These are phyloP conservation scores for Neomonachus schauinslandi DNA, from an alignment of 2,113 vertebrate genomes.

Conservation along the genomic window DNA sequence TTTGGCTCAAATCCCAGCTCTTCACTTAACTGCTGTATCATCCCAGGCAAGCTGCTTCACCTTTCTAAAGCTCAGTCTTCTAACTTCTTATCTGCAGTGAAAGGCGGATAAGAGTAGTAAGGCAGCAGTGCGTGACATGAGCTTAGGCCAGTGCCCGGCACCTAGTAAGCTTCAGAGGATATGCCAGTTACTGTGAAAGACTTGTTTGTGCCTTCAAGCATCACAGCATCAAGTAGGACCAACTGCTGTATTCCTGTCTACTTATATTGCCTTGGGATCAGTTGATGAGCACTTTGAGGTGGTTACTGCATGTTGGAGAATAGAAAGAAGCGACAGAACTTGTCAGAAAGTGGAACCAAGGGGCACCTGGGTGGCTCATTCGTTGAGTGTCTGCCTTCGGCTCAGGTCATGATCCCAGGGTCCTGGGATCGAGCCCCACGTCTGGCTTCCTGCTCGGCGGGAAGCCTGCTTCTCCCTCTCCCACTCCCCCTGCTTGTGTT, in stretches of 20 bases:
- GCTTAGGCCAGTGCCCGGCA: background rate
- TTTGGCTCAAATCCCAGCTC: background rate
- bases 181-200: background rate
- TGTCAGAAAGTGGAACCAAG: slow-evolving; percentile 20
- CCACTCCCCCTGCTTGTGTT: no score
- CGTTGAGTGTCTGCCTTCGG: no score
- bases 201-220: background rate
- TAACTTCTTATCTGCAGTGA: background rate
- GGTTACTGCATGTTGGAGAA: background rate
- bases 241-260: background rate
- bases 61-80: background rate
- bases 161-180: background rate
- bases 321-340: background rate
- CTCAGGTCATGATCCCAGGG: no score
- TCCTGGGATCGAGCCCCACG: no score
- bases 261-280: background rate
- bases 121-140: background rate
- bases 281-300: background rate
- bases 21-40: background rate
- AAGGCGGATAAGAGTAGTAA: background rate
- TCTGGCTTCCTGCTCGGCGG: no score
- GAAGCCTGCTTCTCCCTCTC: no score
- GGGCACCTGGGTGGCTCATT: no score
- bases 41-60: background rate
- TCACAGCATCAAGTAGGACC: background rate